Percentiles rank a stretch among this genome's conserved stretches.
phyloP scores from a whole-genome alignment of 1,140 invertebrate species.

The Drosophila hydei region DNA sequence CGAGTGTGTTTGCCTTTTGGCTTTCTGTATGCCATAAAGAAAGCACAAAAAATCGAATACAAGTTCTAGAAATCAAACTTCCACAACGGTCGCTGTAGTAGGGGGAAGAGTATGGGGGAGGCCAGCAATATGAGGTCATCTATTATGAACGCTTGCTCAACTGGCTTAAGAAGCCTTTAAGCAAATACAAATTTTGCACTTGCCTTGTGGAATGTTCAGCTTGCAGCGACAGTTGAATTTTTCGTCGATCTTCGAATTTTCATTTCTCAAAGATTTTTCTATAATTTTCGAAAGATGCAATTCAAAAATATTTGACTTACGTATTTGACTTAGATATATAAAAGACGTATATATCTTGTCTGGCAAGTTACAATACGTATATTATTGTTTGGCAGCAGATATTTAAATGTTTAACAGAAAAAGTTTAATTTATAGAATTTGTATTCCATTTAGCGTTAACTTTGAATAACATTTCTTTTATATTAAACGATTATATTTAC shows the following conservation, averaged over 20 bases:
- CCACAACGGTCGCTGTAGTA: not conserved
- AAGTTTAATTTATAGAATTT: too few species aligned
- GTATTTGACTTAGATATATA: too few species aligned
- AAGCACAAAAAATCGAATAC: conserved; percentile 49
- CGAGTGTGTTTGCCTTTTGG: conserved; percentile 81
- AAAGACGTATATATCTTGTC: too few species aligned
- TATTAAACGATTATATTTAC: too few species aligned
- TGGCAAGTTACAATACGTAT: too few species aligned
- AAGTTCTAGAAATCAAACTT: conserved; percentile 70
- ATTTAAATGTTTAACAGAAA: too few species aligned
- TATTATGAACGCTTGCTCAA: conserved; percentile 65
- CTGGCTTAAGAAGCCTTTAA: conserved; percentile 63
- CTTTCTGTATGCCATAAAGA: conserved; percentile 72
- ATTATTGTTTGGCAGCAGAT: too few species aligned
- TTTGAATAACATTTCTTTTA: too few species aligned
- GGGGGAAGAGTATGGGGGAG: conserved; percentile 1
- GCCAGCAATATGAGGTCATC: conserved; percentile 77
- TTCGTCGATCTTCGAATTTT: not conserved
- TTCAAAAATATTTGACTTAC: too few species aligned
- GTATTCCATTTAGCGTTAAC: too few species aligned
- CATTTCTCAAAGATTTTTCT: not conserved
- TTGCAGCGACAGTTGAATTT: conserved; percentile 17
- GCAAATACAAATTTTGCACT: conserved; percentile 51
- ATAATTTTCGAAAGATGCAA: too few species aligned
- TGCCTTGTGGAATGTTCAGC: not conserved